Conservation (phyloP, 2,888 invertebrate species). For the Troilus luridus region DNA sequence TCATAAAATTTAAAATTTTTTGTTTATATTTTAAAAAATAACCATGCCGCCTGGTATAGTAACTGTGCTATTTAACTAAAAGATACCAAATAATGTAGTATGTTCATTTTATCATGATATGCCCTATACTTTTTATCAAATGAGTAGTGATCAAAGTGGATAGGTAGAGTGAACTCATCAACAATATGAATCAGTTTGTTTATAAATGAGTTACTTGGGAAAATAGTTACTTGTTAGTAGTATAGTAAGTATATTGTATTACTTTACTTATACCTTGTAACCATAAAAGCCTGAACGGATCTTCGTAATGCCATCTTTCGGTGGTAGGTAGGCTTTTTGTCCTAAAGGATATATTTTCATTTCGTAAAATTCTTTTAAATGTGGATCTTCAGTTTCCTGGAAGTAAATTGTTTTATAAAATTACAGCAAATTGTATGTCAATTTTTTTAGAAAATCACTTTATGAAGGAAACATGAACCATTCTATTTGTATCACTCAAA, state of each 20-base stretch:
- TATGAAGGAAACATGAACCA: too few relatives aligned
- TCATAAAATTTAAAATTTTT: background rate
- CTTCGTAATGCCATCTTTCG: slow-evolving; percentile 74
- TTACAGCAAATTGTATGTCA: background rate
- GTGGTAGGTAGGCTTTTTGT: slow-evolving; percentile 73
- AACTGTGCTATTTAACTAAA: background rate
- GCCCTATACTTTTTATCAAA: background rate
- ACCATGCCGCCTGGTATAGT: background rate
- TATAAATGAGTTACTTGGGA: too few relatives aligned
- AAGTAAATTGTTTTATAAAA: slow-evolving; percentile 12
- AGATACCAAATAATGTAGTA: too few relatives aligned
- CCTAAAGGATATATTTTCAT: slow-evolving; percentile 77
- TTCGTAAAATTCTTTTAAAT: slow-evolving; percentile 76
- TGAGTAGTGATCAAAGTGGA: background rate
- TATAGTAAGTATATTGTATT: background rate
- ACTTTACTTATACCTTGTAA: slow-evolving; percentile 67
- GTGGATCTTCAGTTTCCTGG: slow-evolving; percentile 78
- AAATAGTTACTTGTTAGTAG: background rate
- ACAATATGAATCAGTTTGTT: background rate
- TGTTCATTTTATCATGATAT: too few relatives aligned
- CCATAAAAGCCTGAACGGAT: slow-evolving; percentile 74
- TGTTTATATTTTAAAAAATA: background rate
- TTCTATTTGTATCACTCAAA: too few relatives aligned
- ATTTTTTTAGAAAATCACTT: background rate
- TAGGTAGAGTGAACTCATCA: background rate